phyloP scores from a whole-genome alignment of 2,797 vertebrate species.

The Pelochelys cantorii region DNA sequence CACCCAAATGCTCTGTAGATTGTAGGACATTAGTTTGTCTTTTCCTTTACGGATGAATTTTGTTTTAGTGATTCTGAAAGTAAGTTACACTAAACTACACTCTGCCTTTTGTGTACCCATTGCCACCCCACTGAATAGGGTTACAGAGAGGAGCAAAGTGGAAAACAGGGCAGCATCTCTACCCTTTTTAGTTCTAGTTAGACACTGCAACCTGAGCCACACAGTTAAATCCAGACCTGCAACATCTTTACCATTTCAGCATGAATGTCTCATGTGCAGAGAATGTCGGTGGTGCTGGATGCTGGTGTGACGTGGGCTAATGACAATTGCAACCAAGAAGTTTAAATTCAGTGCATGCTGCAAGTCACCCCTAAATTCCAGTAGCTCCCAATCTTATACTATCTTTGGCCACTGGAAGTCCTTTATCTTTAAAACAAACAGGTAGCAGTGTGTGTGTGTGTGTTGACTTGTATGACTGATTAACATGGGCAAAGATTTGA shows the following conservation, averaged over 20 bases:
- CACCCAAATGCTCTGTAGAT: background rate
- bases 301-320: background rate
- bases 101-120: background rate
- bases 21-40: background rate
- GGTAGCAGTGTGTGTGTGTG: background rate
- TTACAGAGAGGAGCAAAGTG: background rate
- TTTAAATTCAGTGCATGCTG: background rate
- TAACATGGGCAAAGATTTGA: background rate
- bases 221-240: background rate
- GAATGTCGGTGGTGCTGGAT: background rate
- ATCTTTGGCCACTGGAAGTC: slow-evolving; percentile 9
- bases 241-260: background rate
- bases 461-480: no score
- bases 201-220: accelerated
- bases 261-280: background rate
- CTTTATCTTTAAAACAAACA: background rate
- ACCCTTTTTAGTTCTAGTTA: background rate
- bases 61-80: slow-evolving; percentile 20
- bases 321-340: background rate
- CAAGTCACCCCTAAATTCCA: slow-evolving; percentile 11
- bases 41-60: slow-evolving; percentile 48
- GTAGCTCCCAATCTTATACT: background rate
- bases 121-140: background rate
- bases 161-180: background rate
- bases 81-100: accelerated